Percentiles rank a stretch among this genome's conserved stretches.
phyloP scores from a whole-genome alignment of 2,113 vertebrate genomes.

The Hemiscyllium ocellatum region DNA sequence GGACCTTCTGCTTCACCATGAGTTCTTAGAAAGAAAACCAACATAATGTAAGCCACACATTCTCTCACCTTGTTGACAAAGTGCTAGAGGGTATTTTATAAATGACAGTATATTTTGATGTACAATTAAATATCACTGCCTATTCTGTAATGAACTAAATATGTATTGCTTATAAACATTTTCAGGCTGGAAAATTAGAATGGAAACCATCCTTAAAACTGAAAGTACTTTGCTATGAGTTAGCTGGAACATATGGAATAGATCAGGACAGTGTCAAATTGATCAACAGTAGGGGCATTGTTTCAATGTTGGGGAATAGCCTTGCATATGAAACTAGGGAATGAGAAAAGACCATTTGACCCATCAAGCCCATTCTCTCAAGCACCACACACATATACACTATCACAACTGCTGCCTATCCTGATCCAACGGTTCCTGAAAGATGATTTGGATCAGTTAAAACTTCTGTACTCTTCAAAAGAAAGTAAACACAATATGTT shows the following conservation, averaged over 20 bases:
- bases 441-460: no score
- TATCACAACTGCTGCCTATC: no score
- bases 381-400: no score
- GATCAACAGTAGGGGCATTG: no score
- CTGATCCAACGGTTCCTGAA: no score
- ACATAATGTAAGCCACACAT: not conserved
- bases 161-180: not conserved
- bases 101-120: not conserved
- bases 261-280: no score
- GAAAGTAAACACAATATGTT: no score
- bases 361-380: no score
- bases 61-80: not conserved
- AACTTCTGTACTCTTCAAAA: no score
- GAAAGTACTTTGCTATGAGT: not conserved
- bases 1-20: not conserved
- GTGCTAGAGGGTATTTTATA: not conserved
- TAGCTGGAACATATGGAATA: not conserved
- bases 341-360: no score
- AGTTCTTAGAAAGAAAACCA: not conserved
- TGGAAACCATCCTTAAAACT: not conserved
- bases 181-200: not conserved
- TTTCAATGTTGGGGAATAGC: no score
- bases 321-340: no score
- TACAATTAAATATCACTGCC: not conserved
- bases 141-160: not conserved